Conservation (phyloP, 2,888 invertebrate genomes). For the Copidosoma aretas region DNA sequence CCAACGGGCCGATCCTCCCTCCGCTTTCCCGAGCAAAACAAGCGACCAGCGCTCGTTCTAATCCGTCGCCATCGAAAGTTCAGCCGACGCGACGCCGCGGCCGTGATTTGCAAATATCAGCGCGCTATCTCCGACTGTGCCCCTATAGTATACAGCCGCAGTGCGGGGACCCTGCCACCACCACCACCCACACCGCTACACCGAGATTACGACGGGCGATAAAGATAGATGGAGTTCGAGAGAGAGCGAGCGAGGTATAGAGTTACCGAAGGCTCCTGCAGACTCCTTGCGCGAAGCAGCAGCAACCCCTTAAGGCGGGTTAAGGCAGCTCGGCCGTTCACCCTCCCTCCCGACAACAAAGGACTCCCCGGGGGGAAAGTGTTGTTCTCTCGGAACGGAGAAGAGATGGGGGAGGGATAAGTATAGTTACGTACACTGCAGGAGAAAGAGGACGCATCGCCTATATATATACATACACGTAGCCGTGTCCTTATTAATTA, state of each 20-base stretch:
- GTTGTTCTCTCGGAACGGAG: slow-evolving; percentile 24
- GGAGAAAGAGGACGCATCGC: slow-evolving; percentile 53
- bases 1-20: not conserved
- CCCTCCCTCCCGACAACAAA: slow-evolving; percentile 58
- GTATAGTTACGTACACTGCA: too few relatives aligned
- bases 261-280: not conserved
- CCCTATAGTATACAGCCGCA: not conserved
- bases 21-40: slow-evolving; percentile 1
- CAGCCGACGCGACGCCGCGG: too few relatives aligned
- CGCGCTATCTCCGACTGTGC: slow-evolving; percentile 8
- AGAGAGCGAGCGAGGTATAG: not conserved
- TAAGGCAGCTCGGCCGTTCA: slow-evolving; percentile 57
- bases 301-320: slow-evolving; percentile 56
- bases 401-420: too few relatives aligned
- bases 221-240: slow-evolving; percentile 35
- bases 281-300: too few relatives aligned
- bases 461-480: too few relatives aligned
- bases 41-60: not conserved
- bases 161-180: not conserved
- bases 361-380: slow-evolving; percentile 57
- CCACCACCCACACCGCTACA: too few relatives aligned
- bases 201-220: slow-evolving; percentile 34
- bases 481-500: slow-evolving; percentile 62
- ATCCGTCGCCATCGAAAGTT: not conserved
- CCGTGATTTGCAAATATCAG: slow-evolving; percentile 30